Percentiles rank a stretch among this genome's conserved stretches.
Conservation (phyloP, 2,113 vertebrate species). For the Numenius arquata region DNA sequence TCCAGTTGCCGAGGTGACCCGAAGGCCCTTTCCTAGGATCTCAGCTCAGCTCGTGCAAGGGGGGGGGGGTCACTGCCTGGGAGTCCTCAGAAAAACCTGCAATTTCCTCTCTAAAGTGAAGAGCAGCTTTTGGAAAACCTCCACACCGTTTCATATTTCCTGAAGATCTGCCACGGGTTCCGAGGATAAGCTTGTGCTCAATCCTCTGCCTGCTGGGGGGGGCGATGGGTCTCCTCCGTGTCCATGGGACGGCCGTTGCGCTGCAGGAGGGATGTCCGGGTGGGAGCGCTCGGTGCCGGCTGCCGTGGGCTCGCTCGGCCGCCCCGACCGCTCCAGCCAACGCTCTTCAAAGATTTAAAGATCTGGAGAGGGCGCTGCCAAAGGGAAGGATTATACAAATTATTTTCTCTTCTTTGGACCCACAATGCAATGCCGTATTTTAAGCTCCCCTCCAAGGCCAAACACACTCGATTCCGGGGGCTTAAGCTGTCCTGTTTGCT, state of each 20-base stretch:
- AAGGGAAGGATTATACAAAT: not conserved
- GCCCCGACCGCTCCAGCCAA: fast-evolving
- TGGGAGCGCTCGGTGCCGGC: fast-evolving
- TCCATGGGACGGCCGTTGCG: fast-evolving
- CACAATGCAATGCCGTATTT: not conserved
- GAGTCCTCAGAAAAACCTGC: not conserved
- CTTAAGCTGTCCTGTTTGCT: not conserved
- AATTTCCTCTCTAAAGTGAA: fast-evolving
- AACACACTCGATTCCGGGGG: not conserved
- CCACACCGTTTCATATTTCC: fast-evolving
- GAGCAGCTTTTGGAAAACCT: not conserved
- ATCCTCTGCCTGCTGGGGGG: fast-evolving
- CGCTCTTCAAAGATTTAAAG: not conserved
- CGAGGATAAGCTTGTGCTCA: not conserved
- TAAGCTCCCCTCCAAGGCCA: not conserved
- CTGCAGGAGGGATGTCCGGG: not conserved
- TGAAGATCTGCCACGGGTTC: fast-evolving
- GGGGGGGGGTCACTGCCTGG: fast-evolving
- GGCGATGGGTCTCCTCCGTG: fast-evolving
- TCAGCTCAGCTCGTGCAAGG: not conserved
- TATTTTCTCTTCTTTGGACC: not conserved
- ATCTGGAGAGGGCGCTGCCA: not conserved
- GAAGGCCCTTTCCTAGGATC: not conserved
- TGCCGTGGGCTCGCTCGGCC: not conserved
- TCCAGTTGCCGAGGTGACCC: not conserved